Evolutionary conservation across 2,113 vertebrate species (phyloP), one percentile per base, ranked within the genome.

Genomic region (Danionella cerebrum): DNA sequence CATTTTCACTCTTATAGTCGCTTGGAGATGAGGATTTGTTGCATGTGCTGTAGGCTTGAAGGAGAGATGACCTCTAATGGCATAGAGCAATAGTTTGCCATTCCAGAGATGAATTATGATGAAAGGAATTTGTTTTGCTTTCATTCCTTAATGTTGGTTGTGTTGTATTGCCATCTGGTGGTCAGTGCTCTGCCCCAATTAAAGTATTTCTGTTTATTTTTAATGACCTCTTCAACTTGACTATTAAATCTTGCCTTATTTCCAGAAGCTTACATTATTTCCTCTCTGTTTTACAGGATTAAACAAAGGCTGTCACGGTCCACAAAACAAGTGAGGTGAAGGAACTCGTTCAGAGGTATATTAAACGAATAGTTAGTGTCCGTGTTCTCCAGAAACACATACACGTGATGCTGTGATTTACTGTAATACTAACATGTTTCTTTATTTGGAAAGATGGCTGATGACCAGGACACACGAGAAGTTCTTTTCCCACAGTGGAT

Each of bases 401-500:
- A 11, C n/a, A n/a, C n/a, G n/a, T n/a, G n/a, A n/a, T n/a, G n/a
- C n/a, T n/a, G n/a, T n/a, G n/a, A n/a, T 33, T 33, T 33, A 2
- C 5, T 33, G 1, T 9, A 33, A 5, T 22, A 19, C 29, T 48
- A 21, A 41, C 33, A 5, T 70, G 48, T 62, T 4, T 13, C 39
- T 69, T 6, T 53, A 53, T 65, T 57, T 29, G n/a, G n/a, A 76
- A 74, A 72, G 83, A 96, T 96, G 94, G 93, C 91, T 77, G 90
- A 90, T 2, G 91, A 94, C 12, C 93, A 96, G 47, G 87, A 87
- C 3, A 91, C 92, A 0, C 86, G 93, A 76, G 94, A 97, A 78
- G 87, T 97, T 45, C 85, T 98, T 50, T 91, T 97, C 79, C 90
- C 90, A 62, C 90, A 88, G 70, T 98, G 95, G 95, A 81, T 90